Percentiles rank a stretch among this genome's conserved stretches.
Conservation (phyloP, 2,113 vertebrate genomes). For the Heterochromis multidens region DNA sequence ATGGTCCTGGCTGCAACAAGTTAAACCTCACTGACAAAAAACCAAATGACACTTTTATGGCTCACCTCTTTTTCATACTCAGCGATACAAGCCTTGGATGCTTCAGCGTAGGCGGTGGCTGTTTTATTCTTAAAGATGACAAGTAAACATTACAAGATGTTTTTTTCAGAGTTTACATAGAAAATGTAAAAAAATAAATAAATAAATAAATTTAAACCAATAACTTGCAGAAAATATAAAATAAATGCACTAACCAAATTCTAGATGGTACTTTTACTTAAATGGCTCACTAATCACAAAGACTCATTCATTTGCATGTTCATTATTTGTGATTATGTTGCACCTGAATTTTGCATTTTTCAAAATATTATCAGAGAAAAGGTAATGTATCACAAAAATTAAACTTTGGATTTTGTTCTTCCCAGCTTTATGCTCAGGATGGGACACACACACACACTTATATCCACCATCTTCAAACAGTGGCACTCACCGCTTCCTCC, state of each 20-base stretch:
- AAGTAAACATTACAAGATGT: background rate
- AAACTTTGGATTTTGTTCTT: background rate
- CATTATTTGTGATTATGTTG: background rate
- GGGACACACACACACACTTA: background rate
- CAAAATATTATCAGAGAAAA: background rate
- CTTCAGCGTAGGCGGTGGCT: slow-evolving; percentile 71
- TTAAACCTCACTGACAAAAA: background rate
- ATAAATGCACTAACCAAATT: background rate
- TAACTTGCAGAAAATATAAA: background rate
- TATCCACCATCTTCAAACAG: background rate
- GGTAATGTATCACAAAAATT: no score
- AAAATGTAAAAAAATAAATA: background rate
- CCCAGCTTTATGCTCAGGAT: background rate
- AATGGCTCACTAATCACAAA: background rate
- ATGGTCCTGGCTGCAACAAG: background rate
- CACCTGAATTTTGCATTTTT: background rate
- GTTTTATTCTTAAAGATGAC: slow-evolving; percentile 64
- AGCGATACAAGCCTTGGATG: slow-evolving; percentile 78
- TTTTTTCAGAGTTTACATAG: background rate
- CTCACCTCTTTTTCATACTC: slow-evolving; percentile 77
- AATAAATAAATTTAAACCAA: background rate
- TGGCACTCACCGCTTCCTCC: slow-evolving; percentile 81
- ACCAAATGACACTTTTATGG: background rate
- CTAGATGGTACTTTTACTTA: background rate
- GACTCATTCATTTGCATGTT: background rate